These are phyloP conservation scores for Tinamus major DNA, from an alignment of 2,797 vertebrate species.

Conservation along the genomic window DNA sequence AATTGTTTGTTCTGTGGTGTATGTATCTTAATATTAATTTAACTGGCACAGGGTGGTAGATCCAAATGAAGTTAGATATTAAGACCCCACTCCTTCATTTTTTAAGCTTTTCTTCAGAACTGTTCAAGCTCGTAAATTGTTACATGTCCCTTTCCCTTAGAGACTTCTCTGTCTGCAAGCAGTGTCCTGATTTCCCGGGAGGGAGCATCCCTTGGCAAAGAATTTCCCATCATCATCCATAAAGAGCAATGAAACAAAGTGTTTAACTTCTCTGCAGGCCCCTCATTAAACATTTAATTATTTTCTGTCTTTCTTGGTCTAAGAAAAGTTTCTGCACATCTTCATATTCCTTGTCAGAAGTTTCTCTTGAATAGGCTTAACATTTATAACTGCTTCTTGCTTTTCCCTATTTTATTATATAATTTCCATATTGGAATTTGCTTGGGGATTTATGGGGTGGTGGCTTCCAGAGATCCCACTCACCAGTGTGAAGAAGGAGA, in stretches of 20 bases:
- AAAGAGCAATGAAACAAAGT: conserved; percentile 35
- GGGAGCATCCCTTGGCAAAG: conserved; percentile 23
- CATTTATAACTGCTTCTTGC: not conserved
- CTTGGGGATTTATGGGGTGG: not conserved
- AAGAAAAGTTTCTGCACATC: not conserved
- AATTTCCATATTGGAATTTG: not conserved
- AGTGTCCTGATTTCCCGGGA: conserved; percentile 45
- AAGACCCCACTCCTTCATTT: not conserved
- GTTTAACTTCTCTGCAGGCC: conserved; percentile 14
- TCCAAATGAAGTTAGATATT: not conserved
- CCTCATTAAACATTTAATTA: not conserved
- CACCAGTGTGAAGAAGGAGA: accelerated
- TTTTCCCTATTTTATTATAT: not conserved
- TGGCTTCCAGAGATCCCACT: not conserved
- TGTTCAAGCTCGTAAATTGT: conserved; percentile 4
- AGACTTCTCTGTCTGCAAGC: conserved; percentile 31
- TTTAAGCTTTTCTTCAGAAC: conserved; percentile 21
- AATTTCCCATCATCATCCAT: conserved; percentile 33
- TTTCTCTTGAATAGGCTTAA: not conserved
- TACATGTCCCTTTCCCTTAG: not conserved
- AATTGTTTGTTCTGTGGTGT: not conserved
- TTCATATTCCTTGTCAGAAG: not conserved
- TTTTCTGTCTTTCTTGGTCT: conserved; percentile 15
- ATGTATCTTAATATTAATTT: not conserved
- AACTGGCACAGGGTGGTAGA: not conserved